Evolutionary conservation across 1,140 invertebrate genomes (phyloP), one percentile per base, ranked within the genome.

Genomic region (Caenorhabditis latens): DNA sequence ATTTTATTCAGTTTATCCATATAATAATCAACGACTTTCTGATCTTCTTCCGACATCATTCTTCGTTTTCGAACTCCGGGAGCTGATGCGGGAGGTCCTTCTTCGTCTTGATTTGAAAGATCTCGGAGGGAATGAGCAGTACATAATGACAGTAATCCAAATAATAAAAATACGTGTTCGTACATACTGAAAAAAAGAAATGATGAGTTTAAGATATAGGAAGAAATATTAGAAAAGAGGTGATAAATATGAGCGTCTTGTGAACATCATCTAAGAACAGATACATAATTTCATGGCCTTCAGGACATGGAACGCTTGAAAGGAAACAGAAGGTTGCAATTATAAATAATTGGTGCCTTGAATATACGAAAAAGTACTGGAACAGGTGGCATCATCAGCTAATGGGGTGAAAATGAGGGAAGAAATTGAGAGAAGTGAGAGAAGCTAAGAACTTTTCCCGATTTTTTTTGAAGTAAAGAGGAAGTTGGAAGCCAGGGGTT

Each of bases 1-100:
- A 89, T 57, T 21, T 89, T 88, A 50, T 86, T 86, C 19, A 89
- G 67, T 65, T 89, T 89, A 24, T 89, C 53, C 67, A 89, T 83
- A 71, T 89, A 89, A 55, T 71, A 88, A 16, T 89, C 58, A 21
- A 89, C 88, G 13, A 57, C 83, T n/a, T 50, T 55, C 48, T 85
- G 42, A 53, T 89, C 87, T 50, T 86, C 86, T 50, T 85, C 58
- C 4, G 87, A 67, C 87, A 86, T 58, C 43, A 79, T 79, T 24
- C 71, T n/a, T 40, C 71, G 71, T 50, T 79, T 79, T 79, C 71
- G 50, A 13, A 79, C 71, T 50, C 71, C 71, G 4, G 71, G 71
- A 50, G 71, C 46, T 50, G 43, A 24, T 8, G 71, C 50, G 8
- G 71, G 71, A 2, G 71, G 43, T 11, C 40, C 71, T 53, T 79